Base-by-base conservation (phyloP, 2,113 vertebrate species). In the Pardalotus punctatus region DNA sequence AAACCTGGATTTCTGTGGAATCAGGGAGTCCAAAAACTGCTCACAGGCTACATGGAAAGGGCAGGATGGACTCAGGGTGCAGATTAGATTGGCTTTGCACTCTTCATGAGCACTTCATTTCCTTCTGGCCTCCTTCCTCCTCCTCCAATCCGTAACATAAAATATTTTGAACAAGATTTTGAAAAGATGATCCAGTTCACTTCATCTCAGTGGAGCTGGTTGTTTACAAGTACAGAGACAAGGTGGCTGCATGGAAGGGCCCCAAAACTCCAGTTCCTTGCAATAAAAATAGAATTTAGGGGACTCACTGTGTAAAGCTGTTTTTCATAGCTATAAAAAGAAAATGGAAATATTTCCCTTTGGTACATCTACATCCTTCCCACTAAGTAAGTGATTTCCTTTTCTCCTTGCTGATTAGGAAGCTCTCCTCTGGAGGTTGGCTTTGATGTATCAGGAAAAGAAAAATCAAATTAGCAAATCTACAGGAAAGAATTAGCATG, bases 361-460 rank as follows among this genome's bases (percentile, higher is more conserved):
- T 67, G 86, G 86, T 85, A 72, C 21, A 20, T 57, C 89, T n/a
- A 38, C 87, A 87, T 93, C 94, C 94, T 96, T 93, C 79, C 93
- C 65, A 17, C 70, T 50, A 91, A 96, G 50, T 35, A 51, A 93
- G 65, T 35, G 50, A 82, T 91, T 96, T 97, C 94, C 94, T 94
- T 80, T 85, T 87, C 78, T 85, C 74, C 73, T 36, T 82, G 84
- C 91, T 91, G 89, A 77, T 80, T 45, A 94, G 95, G 93, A 95
- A 91, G 70, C 43, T 85, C 89, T 95, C 71, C 82, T 92, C 94
- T 92, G 92, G 58, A 86, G 86, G 47, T 20, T 79, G 11, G 42
- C 93, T 96, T 96, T 96, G 93, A 95, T 91, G 78, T 93, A 62
- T 91, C 84, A 50, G 58, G 73, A 67, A 90, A 87, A 92, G 33